Conservation (phyloP, 2,888 invertebrate genomes). For the Mesochorus sp. region DNA sequence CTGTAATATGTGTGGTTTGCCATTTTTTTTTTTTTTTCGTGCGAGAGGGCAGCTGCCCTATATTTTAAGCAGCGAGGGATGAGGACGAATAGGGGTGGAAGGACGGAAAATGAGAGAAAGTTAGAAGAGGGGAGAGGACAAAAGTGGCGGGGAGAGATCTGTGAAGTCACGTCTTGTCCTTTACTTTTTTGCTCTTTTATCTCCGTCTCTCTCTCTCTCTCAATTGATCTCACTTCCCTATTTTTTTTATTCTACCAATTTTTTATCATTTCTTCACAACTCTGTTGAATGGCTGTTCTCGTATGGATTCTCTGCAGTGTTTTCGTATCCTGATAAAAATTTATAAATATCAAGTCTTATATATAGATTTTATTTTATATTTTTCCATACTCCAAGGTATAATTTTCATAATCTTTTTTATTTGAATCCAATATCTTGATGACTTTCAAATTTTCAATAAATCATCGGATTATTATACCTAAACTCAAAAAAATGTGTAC, state of each 20-base stretch:
- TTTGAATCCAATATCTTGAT: too few species aligned
- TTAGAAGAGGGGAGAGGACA: conserved; percentile 14
- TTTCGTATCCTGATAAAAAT: too few species aligned
- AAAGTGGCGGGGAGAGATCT: not conserved
- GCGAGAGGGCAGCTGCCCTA: conserved; percentile 60
- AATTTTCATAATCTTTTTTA: too few species aligned
- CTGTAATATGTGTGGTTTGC: conserved; percentile 21
- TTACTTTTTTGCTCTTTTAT: conserved; percentile 34
- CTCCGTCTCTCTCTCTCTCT: conserved; percentile 20
- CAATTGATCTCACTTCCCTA: conserved; percentile 4
- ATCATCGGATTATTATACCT: too few species aligned
- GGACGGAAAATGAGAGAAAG: conserved; percentile 18
- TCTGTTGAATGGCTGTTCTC: too few species aligned
- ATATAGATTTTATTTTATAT: too few species aligned
- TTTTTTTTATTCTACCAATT: conserved; percentile 12
- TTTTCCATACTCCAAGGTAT: too few species aligned
- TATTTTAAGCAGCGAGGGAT: conserved; percentile 58
- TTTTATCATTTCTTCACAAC: not conserved
- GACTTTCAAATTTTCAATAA: too few species aligned
- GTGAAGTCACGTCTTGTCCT: conserved; percentile 35
- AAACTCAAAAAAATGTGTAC: too few species aligned
- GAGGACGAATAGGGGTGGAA: not conserved
- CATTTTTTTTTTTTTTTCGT: too few species aligned
- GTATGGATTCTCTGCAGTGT: too few species aligned
- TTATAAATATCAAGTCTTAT: too few species aligned